Evolutionary conservation across 2,888 invertebrate species (phyloP), one percentile per base, ranked within the genome.

Genomic region (Apamea epomidion): DNA sequence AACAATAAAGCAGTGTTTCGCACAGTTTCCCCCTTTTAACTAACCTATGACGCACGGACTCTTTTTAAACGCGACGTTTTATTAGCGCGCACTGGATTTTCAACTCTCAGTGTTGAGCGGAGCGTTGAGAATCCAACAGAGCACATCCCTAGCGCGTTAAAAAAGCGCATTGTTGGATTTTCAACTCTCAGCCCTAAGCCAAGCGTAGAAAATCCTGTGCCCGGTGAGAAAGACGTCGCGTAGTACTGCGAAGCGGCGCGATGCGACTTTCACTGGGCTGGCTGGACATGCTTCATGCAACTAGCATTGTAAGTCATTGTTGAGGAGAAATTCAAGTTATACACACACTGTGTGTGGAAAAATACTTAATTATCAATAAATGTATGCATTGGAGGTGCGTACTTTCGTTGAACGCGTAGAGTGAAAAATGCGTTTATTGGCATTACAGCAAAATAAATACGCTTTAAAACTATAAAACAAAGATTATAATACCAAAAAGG

Each of bases 241-340:
- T 37, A 25, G 16, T 16, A 64, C 32, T 32, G 32, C 5, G 10
- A 14, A 54, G 65, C 70, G 29, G 10, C 29, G 14, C 37, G 7
- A 72, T 58, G 74, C 64, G 10, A 83, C 85, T 86, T 86, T 85
- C 87, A 86, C 85, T 86, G 25, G 10, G 5, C 5, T 83, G 77
- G 54, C 3, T 83, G 77, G 60, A 80, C 74, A 76, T 80, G 70
- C 83, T 62, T 72, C 74, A 68, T 42, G 48, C 82, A 74, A 37
- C 74, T 10, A 74, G 42, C 81, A 81, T 64, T 75, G 67, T 48
- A n/a, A 42, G 32, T 74, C 65, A 81, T 81, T 86, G 84, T 86
- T 76, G 65, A 62, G 64, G 81, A 86, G 85, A 84, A 85, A 85
- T 86, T 83, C 45, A 42, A 75, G 58, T n/a, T 25, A 74, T 37